Conservation (phyloP, 2,888 invertebrate genomes). For the Agrochola litura region DNA sequence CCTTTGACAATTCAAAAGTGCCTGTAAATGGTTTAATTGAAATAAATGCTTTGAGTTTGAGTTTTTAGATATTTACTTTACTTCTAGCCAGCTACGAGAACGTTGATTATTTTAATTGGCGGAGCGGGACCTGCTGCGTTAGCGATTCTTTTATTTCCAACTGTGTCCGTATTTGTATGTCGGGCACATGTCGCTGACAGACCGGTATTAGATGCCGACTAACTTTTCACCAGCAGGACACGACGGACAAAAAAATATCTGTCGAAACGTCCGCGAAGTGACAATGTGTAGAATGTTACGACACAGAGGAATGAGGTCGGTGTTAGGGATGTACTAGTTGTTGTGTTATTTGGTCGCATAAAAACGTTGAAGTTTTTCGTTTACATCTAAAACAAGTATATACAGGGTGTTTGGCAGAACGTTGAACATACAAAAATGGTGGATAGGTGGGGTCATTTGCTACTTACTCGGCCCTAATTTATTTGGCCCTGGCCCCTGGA, state of each 20-base stretch:
- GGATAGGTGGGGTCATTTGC: too few relatives aligned
- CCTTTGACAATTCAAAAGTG: too few relatives aligned
- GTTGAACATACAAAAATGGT: too few relatives aligned
- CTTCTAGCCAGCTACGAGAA: neutral
- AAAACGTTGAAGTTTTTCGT: neutral
- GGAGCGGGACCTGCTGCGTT: neutral
- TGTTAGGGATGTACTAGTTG: neutral
- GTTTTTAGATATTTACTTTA: conserved; percentile 4
- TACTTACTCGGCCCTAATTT: too few relatives aligned
- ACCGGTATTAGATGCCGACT: conserved; percentile 7
- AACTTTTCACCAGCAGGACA: conserved; percentile 37
- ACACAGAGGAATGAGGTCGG: neutral
- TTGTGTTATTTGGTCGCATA: neutral
- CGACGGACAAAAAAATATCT: conserved; percentile 14
- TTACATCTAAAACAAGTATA: neutral
- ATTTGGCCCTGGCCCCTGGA: too few relatives aligned
- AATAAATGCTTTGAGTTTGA: too few relatives aligned
- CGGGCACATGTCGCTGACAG: conserved; percentile 11
- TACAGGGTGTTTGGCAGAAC: too few relatives aligned
- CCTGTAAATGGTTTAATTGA: too few relatives aligned
- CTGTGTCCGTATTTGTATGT: conserved; percentile 11
- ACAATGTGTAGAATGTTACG: conserved; percentile 13
- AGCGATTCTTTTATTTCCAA: conserved; percentile 21
- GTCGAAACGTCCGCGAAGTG: conserved; percentile 18
- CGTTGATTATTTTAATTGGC: conserved; percentile 35